Conservation (phyloP, 2,888 invertebrate genomes). For the Dysmachus trigonus region DNA sequence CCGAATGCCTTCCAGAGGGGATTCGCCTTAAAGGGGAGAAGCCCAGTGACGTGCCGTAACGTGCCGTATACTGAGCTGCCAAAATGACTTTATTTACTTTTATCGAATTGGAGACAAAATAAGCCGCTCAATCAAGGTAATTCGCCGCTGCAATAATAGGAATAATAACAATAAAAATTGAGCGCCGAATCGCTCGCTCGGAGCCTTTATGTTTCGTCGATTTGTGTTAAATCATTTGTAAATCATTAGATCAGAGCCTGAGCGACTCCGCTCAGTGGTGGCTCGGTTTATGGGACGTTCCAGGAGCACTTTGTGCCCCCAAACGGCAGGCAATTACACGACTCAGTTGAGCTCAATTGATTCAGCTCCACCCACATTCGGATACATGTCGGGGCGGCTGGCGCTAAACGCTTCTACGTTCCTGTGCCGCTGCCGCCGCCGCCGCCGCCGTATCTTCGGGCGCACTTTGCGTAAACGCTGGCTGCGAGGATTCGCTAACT, state of each 20-base stretch:
- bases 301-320: constrained; percentile 43
- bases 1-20: background rate
- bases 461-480: constrained; percentile 23
- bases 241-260: constrained; percentile 48
- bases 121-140: constrained; percentile 48
- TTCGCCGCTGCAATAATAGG: constrained; percentile 43
- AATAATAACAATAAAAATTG: constrained; percentile 43
- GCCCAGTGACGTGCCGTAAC: background rate
- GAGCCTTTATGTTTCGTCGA: constrained; percentile 48
- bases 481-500: constrained; percentile 41
- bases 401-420: constrained; percentile 43
- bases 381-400: constrained; percentile 41
- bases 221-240: constrained; percentile 51
- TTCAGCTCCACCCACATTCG: constrained; percentile 42
- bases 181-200: constrained; percentile 36
- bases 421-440: too few species aligned
- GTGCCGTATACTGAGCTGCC: constrained; percentile 5
- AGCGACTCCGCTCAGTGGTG: constrained; percentile 1
- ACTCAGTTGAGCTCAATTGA: constrained; percentile 51
- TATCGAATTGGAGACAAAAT: constrained; percentile 8
- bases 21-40: background rate
- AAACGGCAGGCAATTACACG: constrained; percentile 50
- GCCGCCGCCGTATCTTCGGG: constrained; percentile 6
- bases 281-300: constrained; percentile 44
- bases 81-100: constrained; percentile 41